Evolutionary conservation across 2,113 vertebrate genomes (phyloP), one percentile per base, ranked within the genome.

Genomic region (Triplophysa dalaica): DNA sequence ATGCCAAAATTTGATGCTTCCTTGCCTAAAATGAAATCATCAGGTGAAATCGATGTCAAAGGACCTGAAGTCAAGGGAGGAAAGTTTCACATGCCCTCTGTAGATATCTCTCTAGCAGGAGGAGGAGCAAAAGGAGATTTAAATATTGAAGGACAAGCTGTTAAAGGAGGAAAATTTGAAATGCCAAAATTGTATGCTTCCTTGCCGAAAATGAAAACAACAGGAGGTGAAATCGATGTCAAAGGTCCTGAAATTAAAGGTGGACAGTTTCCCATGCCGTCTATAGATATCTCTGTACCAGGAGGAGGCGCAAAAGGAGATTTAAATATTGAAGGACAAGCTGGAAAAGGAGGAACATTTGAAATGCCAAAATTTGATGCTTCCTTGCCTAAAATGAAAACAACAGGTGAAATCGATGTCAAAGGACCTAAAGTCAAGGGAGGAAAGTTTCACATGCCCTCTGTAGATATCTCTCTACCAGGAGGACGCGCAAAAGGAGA

Each of bases 71-170:
- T 77, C 2, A 43, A 88, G 79, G n/a, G 77, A 8, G 45, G 87
- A 21, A 89, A 50, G 84, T 77, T 92, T 0, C 85, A 88, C 50
- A 85, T 91, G n/a, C 91, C 91, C 0, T 78, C 85, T 24, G 41
- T 89, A 4, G 78, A 91, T 12, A 63, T 93, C 1, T 90, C 90
- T 0, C 73, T 91, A 1, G 89, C 90, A 0, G 85, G 88, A 62
- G 86, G 83, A 38, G 33, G 33, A 38, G 6, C 33, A 7, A 38
- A 38, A 38, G 33, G 33, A 2, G 89, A 82, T 17, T 29, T 87
- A 16, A 50, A 64, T 8, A 14, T 77, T 22, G 72, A 69, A 21
- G 66, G 65, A 13, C 17, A 14, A 7, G n/a, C 16, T 65, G 21
- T 45, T 52, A 3, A 86, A 85, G 3, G 78, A 10, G 12, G 86